Evolutionary conservation across 1,140 invertebrate genomes (phyloP), one percentile per base, ranked within the genome.

Genomic region (Drosophila nikananu): DNA sequence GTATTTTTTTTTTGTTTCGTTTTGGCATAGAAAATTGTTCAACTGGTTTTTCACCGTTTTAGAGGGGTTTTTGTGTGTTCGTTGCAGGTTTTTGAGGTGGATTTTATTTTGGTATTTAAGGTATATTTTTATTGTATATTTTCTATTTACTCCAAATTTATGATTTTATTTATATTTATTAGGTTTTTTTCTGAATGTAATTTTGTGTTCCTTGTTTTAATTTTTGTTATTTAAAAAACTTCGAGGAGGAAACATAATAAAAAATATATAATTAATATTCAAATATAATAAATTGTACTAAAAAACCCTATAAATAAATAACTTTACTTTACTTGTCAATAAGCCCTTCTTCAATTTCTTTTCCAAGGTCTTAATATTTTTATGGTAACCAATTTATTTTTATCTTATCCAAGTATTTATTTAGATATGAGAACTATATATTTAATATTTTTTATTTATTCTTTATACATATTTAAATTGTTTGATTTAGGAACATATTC

Each of bases 1-100:
- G 13, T 15, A n/a, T 19, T n/a, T n/a, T 42, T 63, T 35, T 35
- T 27, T n/a, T 27, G 15, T 23, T 23, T 25, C 37, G 17, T 37
- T 21, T 21, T 21, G 39, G 39, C 48, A 25, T 49, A 17, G 48
- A 49, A 49, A 71, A 71, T 68, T 35, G 39, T 30, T 23, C 39
- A 54, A 37, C 52, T 55, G 23, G 30, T 35, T 54, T 54, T 30
- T 30, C 19, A 13, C 19, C 17, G 12, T 9, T 51, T 23, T 12
- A 19, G n/a, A 21, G 4, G 17, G 8, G 7, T 17, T 30, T 61
- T 67, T 13, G 12, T 46, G 25, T 25, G 12, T 37, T 27, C 25
- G 25, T 61, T 12, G 3, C 17, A 58, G 13, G 17, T 37, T 21
- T n/a, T 27, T 15, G 19, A 23, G n/a, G 5, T 10, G 63, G 37